phyloP scores from a whole-genome alignment of 2,797 vertebrate genomes.

The Spinibarbus caldwelli region DNA sequence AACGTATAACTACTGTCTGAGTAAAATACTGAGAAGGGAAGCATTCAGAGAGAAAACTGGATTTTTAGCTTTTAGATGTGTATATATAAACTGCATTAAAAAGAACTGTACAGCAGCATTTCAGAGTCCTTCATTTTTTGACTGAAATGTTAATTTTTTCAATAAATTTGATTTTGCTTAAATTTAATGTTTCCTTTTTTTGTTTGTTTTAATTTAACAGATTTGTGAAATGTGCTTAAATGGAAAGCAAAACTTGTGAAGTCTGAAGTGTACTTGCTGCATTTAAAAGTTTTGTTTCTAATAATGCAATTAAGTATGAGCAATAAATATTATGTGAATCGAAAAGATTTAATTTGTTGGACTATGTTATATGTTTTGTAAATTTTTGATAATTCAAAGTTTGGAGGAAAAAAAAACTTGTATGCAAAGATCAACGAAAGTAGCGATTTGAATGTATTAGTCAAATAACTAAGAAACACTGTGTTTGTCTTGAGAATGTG shows the following conservation, averaged over 20 bases:
- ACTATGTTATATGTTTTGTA: background rate
- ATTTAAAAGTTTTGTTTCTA: background rate
- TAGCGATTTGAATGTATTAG: background rate
- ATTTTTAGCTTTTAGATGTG: background rate
- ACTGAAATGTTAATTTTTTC: background rate
- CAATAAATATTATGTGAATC: background rate
- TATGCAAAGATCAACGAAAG: background rate
- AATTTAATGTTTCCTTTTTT: background rate
- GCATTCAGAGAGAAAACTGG: background rate
- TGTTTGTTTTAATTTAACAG: background rate
- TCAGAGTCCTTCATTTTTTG: background rate
- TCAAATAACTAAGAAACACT: background rate
- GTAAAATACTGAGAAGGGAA: background rate
- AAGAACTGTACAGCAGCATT: background rate
- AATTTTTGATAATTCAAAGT: background rate
- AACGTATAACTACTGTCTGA: background rate
- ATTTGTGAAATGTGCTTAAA: background rate
- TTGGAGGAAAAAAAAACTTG: no score
- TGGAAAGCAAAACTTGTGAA: background rate
- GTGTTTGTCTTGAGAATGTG: background rate
- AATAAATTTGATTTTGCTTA: background rate
- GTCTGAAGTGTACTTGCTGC: background rate
- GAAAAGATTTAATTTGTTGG: background rate
- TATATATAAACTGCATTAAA: background rate
- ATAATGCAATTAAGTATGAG: background rate